Conservation (phyloP, 2,113 vertebrate species). For the Pipa parva region DNA sequence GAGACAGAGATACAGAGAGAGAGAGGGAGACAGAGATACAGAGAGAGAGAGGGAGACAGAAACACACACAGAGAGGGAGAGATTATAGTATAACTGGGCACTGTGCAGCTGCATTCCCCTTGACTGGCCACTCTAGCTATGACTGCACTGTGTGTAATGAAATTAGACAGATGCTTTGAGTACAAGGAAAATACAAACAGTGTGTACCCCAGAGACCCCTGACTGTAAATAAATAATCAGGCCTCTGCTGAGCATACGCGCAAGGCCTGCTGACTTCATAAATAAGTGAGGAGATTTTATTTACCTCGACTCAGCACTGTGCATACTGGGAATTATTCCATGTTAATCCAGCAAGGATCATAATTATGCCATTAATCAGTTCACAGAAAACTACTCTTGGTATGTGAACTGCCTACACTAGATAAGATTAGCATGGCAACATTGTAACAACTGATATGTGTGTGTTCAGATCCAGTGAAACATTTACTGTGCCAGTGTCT, state of each 20-base stretch:
- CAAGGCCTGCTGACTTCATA: slow-evolving; percentile 71
- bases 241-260: slow-evolving; percentile 62
- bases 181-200: slow-evolving; percentile 43
- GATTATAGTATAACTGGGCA: too few species aligned
- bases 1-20: too few species aligned
- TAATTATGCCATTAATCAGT: slow-evolving; percentile 2
- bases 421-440: too few species aligned
- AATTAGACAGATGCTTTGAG: slow-evolving; percentile 53
- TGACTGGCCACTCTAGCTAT: neutral
- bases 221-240: slow-evolving; percentile 78
- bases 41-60: too few species aligned
- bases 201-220: slow-evolving; percentile 57
- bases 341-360: neutral
- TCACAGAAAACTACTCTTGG: too few species aligned
- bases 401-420: too few species aligned
- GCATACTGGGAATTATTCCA: neutral
- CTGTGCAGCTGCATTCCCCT: too few species aligned
- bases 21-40: too few species aligned
- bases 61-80: too few species aligned
- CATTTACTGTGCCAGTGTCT: too few species aligned
- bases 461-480: too few species aligned
- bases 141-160: slow-evolving; percentile 41
- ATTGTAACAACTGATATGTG: too few species aligned
- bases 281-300: slow-evolving; percentile 79
- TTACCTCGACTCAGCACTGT: slow-evolving; percentile 54